phyloP scores from a whole-genome alignment of 2,888 invertebrate species.

The Hoplodrina blanda region DNA sequence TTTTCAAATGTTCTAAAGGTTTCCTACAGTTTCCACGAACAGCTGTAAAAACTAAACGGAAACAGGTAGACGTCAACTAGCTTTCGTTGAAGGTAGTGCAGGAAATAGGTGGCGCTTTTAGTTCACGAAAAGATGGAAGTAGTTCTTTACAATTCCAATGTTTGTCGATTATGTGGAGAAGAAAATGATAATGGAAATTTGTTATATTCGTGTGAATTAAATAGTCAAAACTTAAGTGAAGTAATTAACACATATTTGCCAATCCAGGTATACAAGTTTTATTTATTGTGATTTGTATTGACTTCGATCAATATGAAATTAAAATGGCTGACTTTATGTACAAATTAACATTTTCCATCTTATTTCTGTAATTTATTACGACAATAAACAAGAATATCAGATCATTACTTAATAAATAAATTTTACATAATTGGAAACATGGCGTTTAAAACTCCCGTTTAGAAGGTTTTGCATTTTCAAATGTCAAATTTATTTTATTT shows the following conservation, averaged over 20 bases:
- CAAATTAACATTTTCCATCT: constrained; percentile 58
- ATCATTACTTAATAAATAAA: neutral
- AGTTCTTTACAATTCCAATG: constrained; percentile 92
- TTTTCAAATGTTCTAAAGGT: neutral
- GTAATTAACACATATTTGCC: constrained; percentile 94
- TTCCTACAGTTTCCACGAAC: fast-evolving
- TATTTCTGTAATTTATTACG: constrained; percentile 26
- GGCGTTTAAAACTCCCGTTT: constrained; percentile 7
- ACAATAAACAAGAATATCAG: constrained; percentile 1
- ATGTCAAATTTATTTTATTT: constrained; percentile 50
- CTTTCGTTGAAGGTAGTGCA: constrained; percentile 33
- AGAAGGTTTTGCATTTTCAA: constrained; percentile 30
- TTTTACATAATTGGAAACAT: constrained; percentile 13
- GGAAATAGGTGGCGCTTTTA: constrained; percentile 86
- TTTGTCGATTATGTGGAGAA: constrained; percentile 94
- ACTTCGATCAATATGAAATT: constrained; percentile 75
- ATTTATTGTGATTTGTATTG: constrained; percentile 85
- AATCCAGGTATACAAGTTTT: constrained; percentile 91
- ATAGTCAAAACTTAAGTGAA: constrained; percentile 91
- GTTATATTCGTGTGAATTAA: constrained; percentile 91
- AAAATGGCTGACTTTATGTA: constrained; percentile 80
- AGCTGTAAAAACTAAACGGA: constrained; percentile 36
- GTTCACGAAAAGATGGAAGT: constrained; percentile 83
- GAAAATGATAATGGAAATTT: constrained; percentile 93
- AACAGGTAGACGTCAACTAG: constrained; percentile 27